Evolutionary conservation across 2,888 invertebrate genomes (phyloP).

Genomic region (Schrankia costaestrigalis): DNA sequence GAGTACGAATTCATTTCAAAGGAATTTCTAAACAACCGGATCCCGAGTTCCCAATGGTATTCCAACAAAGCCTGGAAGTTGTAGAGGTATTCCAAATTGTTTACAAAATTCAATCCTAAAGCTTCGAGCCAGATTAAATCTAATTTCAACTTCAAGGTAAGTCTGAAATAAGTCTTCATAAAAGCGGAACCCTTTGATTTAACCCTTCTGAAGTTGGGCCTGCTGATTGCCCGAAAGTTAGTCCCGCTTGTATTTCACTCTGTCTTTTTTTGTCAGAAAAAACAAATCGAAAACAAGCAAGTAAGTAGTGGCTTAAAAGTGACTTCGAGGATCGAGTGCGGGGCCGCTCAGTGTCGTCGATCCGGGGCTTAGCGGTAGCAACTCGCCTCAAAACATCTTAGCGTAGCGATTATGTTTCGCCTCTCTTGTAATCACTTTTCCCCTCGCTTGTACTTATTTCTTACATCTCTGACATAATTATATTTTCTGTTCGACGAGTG

Average conservation of each 20-base stretch:
- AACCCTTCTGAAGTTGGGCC: conserved; percentile 73
- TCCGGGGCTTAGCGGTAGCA: conserved; percentile 32
- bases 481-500: too few species aligned
- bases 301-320: conserved; percentile 74
- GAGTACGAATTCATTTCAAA: conserved; percentile 74
- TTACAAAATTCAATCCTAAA: conserved; percentile 81
- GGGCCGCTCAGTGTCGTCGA: conserved; percentile 40
- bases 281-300: conserved; percentile 76
- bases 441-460: conserved; percentile 16
- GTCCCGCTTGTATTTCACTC: conserved; percentile 62
- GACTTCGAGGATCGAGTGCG: conserved; percentile 56
- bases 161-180: conserved; percentile 81
- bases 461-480: conserved; percentile 9
- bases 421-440: conserved; percentile 43
- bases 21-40: conserved; percentile 75
- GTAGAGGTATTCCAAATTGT: conserved; percentile 79
- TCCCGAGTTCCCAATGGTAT: conserved; percentile 75
- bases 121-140: conserved; percentile 80
- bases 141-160: conserved; percentile 80
- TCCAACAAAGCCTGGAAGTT: conserved; percentile 78
- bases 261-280: conserved; percentile 68
- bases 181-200: conserved; percentile 80
- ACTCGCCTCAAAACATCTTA: conserved; percentile 36
- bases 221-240: conserved; percentile 78
- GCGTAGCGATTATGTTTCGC: conserved; percentile 40